phyloP scores from a whole-genome alignment of 1,140 invertebrate species.

The Drosophila subpulchrella region DNA sequence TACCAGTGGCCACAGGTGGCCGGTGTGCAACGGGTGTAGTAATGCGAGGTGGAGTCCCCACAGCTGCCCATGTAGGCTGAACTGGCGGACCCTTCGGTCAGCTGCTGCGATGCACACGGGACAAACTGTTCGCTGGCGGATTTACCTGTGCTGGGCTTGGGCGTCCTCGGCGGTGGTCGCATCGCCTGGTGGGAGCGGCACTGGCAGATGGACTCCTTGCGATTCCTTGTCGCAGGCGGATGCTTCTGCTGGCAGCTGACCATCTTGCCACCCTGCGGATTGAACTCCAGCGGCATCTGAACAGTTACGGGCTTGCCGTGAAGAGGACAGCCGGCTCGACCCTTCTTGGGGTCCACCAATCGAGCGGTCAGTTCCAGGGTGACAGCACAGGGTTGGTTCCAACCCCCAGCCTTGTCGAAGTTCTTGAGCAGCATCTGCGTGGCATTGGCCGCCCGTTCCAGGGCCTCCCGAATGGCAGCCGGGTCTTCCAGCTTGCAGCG shows the following conservation, averaged over 20 bases:
- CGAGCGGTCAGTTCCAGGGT: conserved; percentile 64
- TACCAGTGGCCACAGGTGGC: background rate
- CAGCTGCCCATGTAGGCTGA: background rate
- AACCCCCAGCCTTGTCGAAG: conserved; percentile 24
- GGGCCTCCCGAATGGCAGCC: conserved; percentile 17
- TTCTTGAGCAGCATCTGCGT: conserved; percentile 47
- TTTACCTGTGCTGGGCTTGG: conserved; percentile 24
- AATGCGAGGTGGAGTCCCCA: conserved; percentile 11
- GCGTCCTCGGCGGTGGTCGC: background rate
- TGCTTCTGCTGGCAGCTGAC: background rate
- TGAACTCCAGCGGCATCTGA: conserved; percentile 64
- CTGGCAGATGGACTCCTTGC: conserved; percentile 1
- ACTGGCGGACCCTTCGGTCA: background rate
- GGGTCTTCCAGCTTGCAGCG: conserved; percentile 44
- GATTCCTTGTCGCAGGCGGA: background rate
- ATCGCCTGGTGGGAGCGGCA: background rate
- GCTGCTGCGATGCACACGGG: background rate
- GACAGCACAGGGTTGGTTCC: conserved; percentile 27
- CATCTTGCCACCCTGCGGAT: conserved; percentile 48
- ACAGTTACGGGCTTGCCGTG: conserved; percentile 61
- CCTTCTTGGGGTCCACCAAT: conserved; percentile 18
- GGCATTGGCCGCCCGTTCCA: conserved; percentile 37
- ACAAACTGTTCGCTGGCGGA: background rate
- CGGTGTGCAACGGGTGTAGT: background rate
- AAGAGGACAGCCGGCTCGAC: background rate